Percentiles rank a stretch among this genome's conserved stretches.
phyloP scores from a whole-genome alignment of 2,888 invertebrate species.

The Drosophila recens region DNA sequence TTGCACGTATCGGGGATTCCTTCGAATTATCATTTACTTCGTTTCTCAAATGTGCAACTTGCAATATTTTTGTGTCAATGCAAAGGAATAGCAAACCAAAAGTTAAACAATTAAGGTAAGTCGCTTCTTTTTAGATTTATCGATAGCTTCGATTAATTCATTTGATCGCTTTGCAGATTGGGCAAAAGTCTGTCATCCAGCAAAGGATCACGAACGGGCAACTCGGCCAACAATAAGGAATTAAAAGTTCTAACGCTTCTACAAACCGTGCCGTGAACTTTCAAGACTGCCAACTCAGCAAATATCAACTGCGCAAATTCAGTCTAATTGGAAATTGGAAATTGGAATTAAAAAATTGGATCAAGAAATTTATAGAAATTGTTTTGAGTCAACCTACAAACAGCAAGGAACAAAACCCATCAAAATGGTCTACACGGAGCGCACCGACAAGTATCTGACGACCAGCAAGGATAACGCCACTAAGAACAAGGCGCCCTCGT shows the following conservation, averaged over 20 bases:
- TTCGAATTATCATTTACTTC: conserved; percentile 36
- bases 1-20: conserved; percentile 24
- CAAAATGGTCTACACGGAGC: conserved; percentile 84
- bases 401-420: conserved; percentile 18
- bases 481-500: conserved; percentile 31
- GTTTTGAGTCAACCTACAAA: conserved; percentile 4
- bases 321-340: conserved; percentile 45
- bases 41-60: conserved; percentile 64
- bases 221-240: conserved; percentile 84
- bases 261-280: conserved; percentile 85
- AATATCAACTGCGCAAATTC: conserved; percentile 44
- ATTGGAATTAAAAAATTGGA: conserved; percentile 30
- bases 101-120: conserved; percentile 67
- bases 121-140: neutral
- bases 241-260: conserved; percentile 84
- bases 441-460: conserved; percentile 80
- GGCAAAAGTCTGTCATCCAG: conserved; percentile 82
- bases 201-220: conserved; percentile 85
- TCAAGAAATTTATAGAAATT: conserved; percentile 30
- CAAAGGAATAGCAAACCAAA: conserved; percentile 79
- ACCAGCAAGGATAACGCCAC: conserved; percentile 56
- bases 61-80: conserved; percentile 84
- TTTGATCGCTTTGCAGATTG: conserved; percentile 69
- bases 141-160: neutral
- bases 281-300: conserved; percentile 28